Percentiles rank a stretch among this genome's conserved stretches.
phyloP scores from a whole-genome alignment of 2,113 vertebrate species.

The Natator depressus region DNA sequence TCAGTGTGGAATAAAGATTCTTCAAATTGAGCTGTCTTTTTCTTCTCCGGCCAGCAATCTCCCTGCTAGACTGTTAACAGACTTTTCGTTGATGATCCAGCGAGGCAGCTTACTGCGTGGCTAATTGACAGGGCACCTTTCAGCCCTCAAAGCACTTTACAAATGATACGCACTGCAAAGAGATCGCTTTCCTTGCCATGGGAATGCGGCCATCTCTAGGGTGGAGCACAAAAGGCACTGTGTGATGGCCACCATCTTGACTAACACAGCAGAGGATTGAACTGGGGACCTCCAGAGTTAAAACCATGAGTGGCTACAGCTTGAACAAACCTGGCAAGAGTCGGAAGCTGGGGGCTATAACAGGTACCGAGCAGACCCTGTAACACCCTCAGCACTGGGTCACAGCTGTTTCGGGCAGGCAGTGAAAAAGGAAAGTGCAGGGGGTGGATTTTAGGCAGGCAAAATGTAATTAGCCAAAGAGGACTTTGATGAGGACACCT shows the following conservation, averaged over 20 bases:
- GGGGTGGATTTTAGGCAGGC: background rate
- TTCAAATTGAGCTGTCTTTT: conserved; percentile 9
- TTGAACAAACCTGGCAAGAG: background rate
- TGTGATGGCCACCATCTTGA: background rate
- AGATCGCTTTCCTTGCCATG: background rate
- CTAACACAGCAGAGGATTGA: background rate
- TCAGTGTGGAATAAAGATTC: conserved; percentile 78
- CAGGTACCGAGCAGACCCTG: background rate
- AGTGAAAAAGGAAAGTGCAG: background rate
- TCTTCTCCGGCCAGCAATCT: background rate
- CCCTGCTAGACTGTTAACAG: background rate
- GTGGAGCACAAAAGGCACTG: background rate
- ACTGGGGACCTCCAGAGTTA: background rate
- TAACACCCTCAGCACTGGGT: background rate
- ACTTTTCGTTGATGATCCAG: background rate
- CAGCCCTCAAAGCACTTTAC: background rate
- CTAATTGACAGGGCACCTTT: background rate
- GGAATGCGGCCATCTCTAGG: background rate
- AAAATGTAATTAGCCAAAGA: background rate
- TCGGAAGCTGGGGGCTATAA: background rate
- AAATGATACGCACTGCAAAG: background rate
- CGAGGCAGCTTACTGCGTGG: background rate
- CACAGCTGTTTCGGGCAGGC: background rate
- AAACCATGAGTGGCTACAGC: background rate
- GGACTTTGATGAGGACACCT: background rate